A percentile compares a stretch with the other conserved stretches of the same genome.
Conservation (phyloP, 2,888 invertebrate species). For the Pomacea canaliculata region DNA sequence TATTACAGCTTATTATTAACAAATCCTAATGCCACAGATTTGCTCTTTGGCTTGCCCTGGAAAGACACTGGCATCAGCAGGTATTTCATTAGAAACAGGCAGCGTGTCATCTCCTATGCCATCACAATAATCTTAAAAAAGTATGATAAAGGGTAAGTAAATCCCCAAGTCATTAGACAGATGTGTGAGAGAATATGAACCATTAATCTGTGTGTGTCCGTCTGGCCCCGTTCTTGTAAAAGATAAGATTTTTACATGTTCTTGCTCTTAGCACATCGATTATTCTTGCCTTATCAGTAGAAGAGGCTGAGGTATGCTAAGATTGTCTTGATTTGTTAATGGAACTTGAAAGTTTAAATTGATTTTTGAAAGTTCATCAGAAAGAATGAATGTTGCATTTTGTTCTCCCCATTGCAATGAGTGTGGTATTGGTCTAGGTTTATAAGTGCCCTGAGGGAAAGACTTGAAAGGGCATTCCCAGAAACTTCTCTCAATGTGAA, state of each 20-base stretch:
- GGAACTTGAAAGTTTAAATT: neutral
- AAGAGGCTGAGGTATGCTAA: no score
- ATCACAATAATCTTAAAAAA: slow-evolving; percentile 87
- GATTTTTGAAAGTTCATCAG: neutral
- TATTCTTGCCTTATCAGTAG: no score
- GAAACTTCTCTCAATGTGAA: slow-evolving; percentile 52
- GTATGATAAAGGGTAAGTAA: slow-evolving; percentile 80
- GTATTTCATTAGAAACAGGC: slow-evolving; percentile 86
- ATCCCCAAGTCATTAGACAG: no score
- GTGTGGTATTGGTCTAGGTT: slow-evolving; percentile 74
- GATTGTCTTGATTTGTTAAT: no score
- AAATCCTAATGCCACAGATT: slow-evolving; percentile 73
- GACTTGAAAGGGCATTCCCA: slow-evolving; percentile 55
- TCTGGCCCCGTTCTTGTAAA: no score
- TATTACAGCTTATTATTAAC: no score
- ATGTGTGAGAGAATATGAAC: no score
- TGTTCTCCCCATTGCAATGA: slow-evolving; percentile 55
- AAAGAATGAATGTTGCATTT: neutral
- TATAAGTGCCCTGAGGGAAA: slow-evolving; percentile 77
- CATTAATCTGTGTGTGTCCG: no score
- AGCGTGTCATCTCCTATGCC: slow-evolving; percentile 89
- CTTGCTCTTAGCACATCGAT: no score
- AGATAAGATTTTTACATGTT: no score
- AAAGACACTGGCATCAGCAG: slow-evolving; percentile 91
- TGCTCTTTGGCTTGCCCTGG: slow-evolving; percentile 92